Evolutionary conservation across 2,888 invertebrate genomes (phyloP).

Genomic region (Endotricha flammealis): DNA sequence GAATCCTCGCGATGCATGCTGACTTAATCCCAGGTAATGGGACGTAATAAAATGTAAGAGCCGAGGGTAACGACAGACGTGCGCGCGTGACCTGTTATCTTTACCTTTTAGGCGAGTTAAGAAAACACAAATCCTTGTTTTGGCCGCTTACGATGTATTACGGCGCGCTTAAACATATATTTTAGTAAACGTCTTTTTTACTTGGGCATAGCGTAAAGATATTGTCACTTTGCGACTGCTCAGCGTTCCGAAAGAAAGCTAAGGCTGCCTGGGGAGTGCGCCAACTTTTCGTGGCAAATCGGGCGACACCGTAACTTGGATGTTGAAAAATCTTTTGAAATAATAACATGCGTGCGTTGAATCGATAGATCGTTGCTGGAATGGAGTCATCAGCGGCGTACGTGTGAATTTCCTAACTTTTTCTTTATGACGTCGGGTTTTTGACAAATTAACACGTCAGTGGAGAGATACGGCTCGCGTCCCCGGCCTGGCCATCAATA

Average conservation of each 20-base stretch:
- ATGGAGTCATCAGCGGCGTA: slow-evolving; percentile 17
- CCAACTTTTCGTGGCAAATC: slow-evolving; percentile 1
- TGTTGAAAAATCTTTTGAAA: slow-evolving; percentile 5
- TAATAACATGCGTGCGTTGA: slow-evolving; percentile 9
- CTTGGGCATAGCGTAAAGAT: neutral
- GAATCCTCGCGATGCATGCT: slow-evolving; percentile 57
- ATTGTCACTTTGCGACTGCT: slow-evolving; percentile 4
- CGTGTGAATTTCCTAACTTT: slow-evolving; percentile 45
- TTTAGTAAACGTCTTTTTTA: slow-evolving; percentile 13
- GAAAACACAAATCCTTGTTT: slow-evolving; percentile 49
- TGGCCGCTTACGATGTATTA: slow-evolving; percentile 28
- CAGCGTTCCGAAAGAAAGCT: neutral
- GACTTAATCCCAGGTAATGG: slow-evolving; percentile 72
- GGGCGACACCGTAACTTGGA: neutral
- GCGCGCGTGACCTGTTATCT: slow-evolving; percentile 69
- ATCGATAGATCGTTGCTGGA: slow-evolving; percentile 11
- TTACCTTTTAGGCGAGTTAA: slow-evolving; percentile 46
- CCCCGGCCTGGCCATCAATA: slow-evolving; percentile 61
- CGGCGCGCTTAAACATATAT: slow-evolving; percentile 18
- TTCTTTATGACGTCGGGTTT: slow-evolving; percentile 58
- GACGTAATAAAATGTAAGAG: slow-evolving; percentile 73
- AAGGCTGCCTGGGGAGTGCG: slow-evolving; percentile 6
- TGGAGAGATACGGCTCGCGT: slow-evolving; percentile 51
- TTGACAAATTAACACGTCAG: slow-evolving; percentile 69
- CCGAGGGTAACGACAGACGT: slow-evolving; percentile 68